Evolutionary conservation across 2,797 vertebrate genomes (phyloP), one percentile per base, ranked within the genome.

Genomic region (Mus minutoides): DNA sequence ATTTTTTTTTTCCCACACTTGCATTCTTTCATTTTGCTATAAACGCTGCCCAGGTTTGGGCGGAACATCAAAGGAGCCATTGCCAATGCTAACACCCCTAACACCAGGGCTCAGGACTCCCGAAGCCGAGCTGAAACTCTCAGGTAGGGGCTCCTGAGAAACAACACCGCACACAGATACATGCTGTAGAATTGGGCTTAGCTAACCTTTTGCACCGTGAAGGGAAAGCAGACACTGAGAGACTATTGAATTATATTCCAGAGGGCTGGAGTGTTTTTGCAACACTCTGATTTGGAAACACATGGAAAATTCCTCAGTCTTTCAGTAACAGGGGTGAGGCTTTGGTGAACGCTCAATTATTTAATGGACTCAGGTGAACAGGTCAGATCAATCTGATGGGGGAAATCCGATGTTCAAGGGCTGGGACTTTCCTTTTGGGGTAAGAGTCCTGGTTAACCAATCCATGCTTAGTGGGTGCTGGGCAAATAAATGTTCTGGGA

Each of bases 231-330:
- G 95, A 85, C 0, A 1, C 49, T 34, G 46, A 67, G 58, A 79
- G 71, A 78, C 0, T 56, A 86, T 1, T 46, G 92, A 73, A 91
- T 89, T n/a, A 52, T 34, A 94, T 76, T 91, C 94, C 58, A 58
- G 3, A 17, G 82, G 84, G 78, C 46, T 95, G 77, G 78, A 24
- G 40, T 34, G 93, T 95, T 89, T 96, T 52, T 73, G 77, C 88
- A 97, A 96, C 76, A 58, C 69, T 86, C 80, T 80, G 86, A 94
- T 80, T 95, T 60, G 82, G 86, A 95, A 95, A 95, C 56, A 34
- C 52, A 58, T 79, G 62, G 88, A 91, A 52, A 88, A 97, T 83
- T 91, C 91, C 54, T 85, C 93, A 95, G 77, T 78, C 67, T 88
- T 88, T 88, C 92, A 62, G 80, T 49, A 84, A 78, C 62, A 77